Evolutionary conservation across 2,113 vertebrate species (phyloP), one percentile per base, ranked within the genome.

Genomic region (Speoplatyrhinus poulsoni): DNA sequence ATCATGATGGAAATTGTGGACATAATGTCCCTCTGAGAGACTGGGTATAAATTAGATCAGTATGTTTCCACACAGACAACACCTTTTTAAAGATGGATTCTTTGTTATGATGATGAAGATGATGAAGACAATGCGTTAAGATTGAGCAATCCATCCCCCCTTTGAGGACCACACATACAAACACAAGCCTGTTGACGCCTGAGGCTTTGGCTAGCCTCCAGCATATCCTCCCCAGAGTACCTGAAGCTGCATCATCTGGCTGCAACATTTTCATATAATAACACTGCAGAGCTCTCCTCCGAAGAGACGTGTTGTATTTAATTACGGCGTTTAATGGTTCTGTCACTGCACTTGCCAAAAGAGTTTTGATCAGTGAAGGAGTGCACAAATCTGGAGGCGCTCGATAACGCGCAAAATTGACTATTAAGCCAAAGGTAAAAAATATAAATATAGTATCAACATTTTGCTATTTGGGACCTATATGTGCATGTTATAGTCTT

Each of bases 101-200:
- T 83, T 80, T 86, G 85, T 83, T 81, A 72, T 83, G 72, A 16
- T 49, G 73, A 78, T 72, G 77, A 73, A 77, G 80, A 87, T 49
- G 75, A 78, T 71, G 77, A 73, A 77, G 80, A 87, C 87, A 67
- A 87, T 84, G 69, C 69, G 60, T 78, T 74, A 82, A 65, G 65
- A 36, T 86, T 87, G 84, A 82, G 87, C 76, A 84, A 89, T 82
- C 82, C 79, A 86, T 89, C 85, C 84, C 74, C 76, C 82, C 68
- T 69, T 83, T 77, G 75, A 84, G 85, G 89, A 89, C 87, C 89
- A 88, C 87, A 90, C 84, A 83, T 80, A 84, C 83, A 70, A 89
- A 67, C 82, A 78, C 75, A 82, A 81, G 82, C 80, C 84, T 85
- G 88, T 90, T 90, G 89, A 90, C 82, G 88, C 90, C 87, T 90